Percentiles rank a stretch among this genome's conserved stretches.
Evolutionary conservation across 64 coral and sea anemone species (phyloP).

Genomic region (Montipora foliosa): DNA sequence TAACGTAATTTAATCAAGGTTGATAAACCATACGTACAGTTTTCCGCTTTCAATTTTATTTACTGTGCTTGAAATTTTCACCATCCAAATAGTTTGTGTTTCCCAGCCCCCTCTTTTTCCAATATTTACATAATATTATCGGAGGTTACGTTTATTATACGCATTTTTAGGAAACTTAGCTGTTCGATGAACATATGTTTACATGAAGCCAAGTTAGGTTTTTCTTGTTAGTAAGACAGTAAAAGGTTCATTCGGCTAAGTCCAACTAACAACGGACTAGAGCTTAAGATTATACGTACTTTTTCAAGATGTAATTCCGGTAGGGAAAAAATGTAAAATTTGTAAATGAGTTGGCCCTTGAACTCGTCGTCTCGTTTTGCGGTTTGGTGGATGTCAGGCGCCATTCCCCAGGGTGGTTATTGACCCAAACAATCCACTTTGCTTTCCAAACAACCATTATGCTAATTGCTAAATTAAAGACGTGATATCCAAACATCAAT

Average conservation of each 20-base stretch:
- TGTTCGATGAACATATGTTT: too few species aligned
- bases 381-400: neutral
- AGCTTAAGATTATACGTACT: neutral
- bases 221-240: too few species aligned
- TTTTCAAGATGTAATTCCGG: neutral
- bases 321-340: neutral
- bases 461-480: slow-evolving; percentile 35
- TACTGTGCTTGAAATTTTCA: neutral
- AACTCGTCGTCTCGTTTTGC: neutral
- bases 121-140: neutral
- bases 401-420: neutral
- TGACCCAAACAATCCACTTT: slow-evolving; percentile 2
- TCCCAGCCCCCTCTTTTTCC: neutral
- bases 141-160: too few species aligned
- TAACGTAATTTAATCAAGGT: neutral
- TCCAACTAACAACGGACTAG: neutral
- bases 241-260: neutral
- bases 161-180: too few species aligned
- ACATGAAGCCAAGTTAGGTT: too few species aligned
- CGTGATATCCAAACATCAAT: slow-evolving; percentile 19
- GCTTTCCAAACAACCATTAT: slow-evolving; percentile 21
- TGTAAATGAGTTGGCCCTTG: neutral
- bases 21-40: too few species aligned
- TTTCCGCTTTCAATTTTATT: too few species aligned
- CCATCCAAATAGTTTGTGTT: neutral